Evolutionary conservation across 2,113 vertebrate species (phyloP), one percentile per base, ranked within the genome.

Genomic region (Oenanthe oenanthe): DNA sequence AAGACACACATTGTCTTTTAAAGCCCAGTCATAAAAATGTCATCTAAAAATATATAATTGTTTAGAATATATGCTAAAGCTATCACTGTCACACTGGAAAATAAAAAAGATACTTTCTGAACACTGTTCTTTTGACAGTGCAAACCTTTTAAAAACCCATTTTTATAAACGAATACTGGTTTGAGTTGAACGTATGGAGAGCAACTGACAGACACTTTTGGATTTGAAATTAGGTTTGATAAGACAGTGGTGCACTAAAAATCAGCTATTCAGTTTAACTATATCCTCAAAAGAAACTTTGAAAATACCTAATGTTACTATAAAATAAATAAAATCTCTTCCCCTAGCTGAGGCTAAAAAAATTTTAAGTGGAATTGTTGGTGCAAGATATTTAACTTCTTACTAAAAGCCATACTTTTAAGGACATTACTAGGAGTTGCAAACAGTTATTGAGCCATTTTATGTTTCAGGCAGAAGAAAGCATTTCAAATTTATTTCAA

Each of bases 391-490:
- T 26, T 68, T 85, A 85, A 84, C 70, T 78, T 42, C 87, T 65
- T 34, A 57, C 80, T 80, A 78, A 88, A 82, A 89, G 40, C 25
- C 76, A 43, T 77, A 60, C 54, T 72, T 91, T 77, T 70, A 89
- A 56, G 68, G 73, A 85, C 81, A 54, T 89, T 87, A 85, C 7
- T 32, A 53, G 66, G 76, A 94, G 48, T 88, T 94, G 90, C 29
- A 62, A 91, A 10, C 6, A 66, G 65, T 68, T 94, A 95, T 66
- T 76, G 61, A 95, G 83, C 31, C 62, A 61, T 62, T 75, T 89
- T 93, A 90, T 78, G 58, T 93, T 97, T 85, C 67, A 79, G 85
- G 50, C 75, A 70, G 75, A 93, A 97, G 76, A 96, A 96, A 95
- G 73, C 58, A 70, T 73, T 88, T 65, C 61, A 92, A 93, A 93